phyloP scores from a whole-genome alignment of 2,113 vertebrate species.

The Malurus cyaneus region DNA sequence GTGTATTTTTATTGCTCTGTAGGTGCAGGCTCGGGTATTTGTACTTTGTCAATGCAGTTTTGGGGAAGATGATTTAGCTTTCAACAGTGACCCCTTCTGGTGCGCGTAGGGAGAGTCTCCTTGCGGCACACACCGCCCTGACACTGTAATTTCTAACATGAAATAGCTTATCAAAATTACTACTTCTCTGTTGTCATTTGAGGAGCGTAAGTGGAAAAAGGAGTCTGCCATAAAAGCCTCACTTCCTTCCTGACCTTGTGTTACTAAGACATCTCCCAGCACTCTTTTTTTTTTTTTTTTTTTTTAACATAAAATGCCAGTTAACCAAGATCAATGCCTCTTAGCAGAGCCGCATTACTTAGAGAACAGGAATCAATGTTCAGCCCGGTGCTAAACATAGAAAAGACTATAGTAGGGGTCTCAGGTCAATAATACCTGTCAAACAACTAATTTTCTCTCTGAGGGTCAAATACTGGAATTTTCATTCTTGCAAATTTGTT shows the following conservation, averaged over 20 bases:
- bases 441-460: slow-evolving; percentile 13
- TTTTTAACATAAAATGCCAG: neutral
- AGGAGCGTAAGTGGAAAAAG: neutral
- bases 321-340: slow-evolving; percentile 34
- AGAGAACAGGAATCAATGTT: slow-evolving; percentile 20
- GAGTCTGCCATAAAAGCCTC: neutral
- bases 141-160: neutral
- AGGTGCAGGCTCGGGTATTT: neutral
- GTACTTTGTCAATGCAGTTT: neutral
- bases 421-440: neutral
- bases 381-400: neutral
- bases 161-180: neutral
- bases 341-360: neutral
- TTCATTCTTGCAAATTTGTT: neutral
- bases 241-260: neutral
- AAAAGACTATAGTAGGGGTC: neutral
- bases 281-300: neutral
- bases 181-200: neutral
- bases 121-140: accelerated
- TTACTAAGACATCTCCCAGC: neutral
- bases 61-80: neutral
- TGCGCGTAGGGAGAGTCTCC: accelerated
- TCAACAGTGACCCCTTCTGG: slow-evolving; percentile 59
- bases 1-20: neutral
- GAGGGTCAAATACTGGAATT: neutral